phyloP scores from a whole-genome alignment of 2,888 invertebrate species.

The Zygothrica quintamaculata region DNA sequence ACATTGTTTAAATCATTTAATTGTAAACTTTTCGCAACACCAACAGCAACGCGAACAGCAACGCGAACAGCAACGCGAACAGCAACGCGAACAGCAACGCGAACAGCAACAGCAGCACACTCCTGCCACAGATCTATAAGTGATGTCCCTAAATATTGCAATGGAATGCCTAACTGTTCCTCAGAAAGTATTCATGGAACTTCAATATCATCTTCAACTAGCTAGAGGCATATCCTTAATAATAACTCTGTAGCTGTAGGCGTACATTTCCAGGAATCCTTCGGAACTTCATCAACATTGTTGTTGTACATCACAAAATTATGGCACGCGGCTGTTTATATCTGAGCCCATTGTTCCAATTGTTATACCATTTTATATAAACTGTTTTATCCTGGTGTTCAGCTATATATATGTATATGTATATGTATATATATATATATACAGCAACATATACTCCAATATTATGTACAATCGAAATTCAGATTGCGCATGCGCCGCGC shows the following conservation, averaged over 20 bases:
- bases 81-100: slow-evolving; percentile 26
- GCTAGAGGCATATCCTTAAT: slow-evolving; percentile 12
- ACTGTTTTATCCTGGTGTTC: slow-evolving; percentile 57
- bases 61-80: not conserved
- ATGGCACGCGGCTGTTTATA: slow-evolving; percentile 70
- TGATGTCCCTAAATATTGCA: too few relatives aligned
- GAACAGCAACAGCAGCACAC: slow-evolving; percentile 20
- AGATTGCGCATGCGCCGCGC: slow-evolving; percentile 55
- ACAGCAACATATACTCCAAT: slow-evolving; percentile 47
- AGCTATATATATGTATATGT: too few relatives aligned
- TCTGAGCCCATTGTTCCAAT: slow-evolving; percentile 49
- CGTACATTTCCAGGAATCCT: slow-evolving; percentile 55
- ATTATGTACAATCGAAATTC: slow-evolving; percentile 28
- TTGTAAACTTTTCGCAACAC: slow-evolving; percentile 70
- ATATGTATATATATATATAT: too few relatives aligned
- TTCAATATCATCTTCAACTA: slow-evolving; percentile 2
- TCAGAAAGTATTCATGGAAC: too few relatives aligned
- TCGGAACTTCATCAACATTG: slow-evolving; percentile 29
- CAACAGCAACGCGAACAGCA: slow-evolving; percentile 23
- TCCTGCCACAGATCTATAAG: not conserved
- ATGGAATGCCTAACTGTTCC: too few relatives aligned
- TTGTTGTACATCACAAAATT: slow-evolving; percentile 77
- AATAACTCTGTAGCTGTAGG: slow-evolving; percentile 16
- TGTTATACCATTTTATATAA: too few relatives aligned
- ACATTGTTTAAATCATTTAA: slow-evolving; percentile 81